Evolutionary conservation across 2,888 invertebrate genomes (phyloP), one percentile per base, ranked within the genome.

Genomic region (Cryptophagus acutangulus): DNA sequence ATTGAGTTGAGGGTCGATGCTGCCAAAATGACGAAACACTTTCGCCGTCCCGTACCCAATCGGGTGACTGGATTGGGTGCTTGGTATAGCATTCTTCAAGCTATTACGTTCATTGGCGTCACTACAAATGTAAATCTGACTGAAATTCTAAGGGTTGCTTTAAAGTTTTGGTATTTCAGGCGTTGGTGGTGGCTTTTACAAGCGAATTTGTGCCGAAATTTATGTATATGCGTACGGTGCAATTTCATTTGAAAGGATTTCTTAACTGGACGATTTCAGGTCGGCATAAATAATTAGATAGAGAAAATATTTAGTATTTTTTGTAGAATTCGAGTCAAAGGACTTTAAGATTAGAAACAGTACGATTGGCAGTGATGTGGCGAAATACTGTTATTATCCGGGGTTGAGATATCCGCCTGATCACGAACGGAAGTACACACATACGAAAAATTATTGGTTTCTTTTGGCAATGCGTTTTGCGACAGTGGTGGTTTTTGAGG

Each of bases 401-500:
- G 71, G 69, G 4, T 66, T 63, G 41, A 57, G 71, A 24, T 63
- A 66, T 43, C 58, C 58, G 13, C 59, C 61, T 2, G 41, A 54
- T 36, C 57, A 59, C 41, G 37, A 38, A 8, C 14, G 52, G 4
- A 54, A 60, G 17, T 73, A 71, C 46, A 49, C 61, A 28, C 57
- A 70, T 24, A 73, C 72, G 2, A 55, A 66, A 26, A 66, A 71
- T 34, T 76, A 72, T 62, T 80, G 78, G 77, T 73, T 74, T 43
- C 62, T 77, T 15, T 62, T 79, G 46, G 74, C 76, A 1, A 71
- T 74, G 6, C 64, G 76, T 48, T 70, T 81, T 33, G 71, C 72
- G 6, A 76, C 78, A 58, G 74, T 81, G 14, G 69, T 78, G 20
- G 65, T 77, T 4, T 81, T 79, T 70, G 78, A 79, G 74, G 80